Percentiles rank a stretch among this genome's conserved stretches.
Conservation (phyloP, 2,113 vertebrate genomes). For the Vombatus ursinus region DNA sequence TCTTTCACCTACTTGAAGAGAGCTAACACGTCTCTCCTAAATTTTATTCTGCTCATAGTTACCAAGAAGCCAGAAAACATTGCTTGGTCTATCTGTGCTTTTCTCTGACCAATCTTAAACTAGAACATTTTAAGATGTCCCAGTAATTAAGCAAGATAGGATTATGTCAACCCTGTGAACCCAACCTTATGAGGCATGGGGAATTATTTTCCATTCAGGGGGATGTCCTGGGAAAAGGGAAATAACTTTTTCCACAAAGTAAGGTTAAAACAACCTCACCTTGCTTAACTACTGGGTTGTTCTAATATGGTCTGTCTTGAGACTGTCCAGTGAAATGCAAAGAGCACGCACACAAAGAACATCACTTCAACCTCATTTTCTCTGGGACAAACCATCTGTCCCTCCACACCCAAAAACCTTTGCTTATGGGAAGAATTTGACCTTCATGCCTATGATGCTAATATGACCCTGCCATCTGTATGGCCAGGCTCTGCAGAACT, state of each 20-base stretch:
- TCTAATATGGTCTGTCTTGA: background rate
- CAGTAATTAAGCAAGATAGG: background rate
- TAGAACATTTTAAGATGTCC: background rate
- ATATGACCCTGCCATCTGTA: background rate
- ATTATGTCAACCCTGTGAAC: background rate
- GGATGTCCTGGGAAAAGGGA: background rate
- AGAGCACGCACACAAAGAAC: background rate
- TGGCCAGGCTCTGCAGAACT: background rate
- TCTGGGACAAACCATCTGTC: constrained; percentile 18
- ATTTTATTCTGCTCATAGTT: background rate
- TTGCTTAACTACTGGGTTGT: background rate
- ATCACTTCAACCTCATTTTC: constrained; percentile 1
- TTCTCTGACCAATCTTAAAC: background rate
- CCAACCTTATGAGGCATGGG: background rate
- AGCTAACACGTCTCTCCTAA: background rate
- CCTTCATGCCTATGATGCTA: constrained; percentile 52
- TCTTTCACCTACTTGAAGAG: background rate
- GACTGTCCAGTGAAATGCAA: background rate
- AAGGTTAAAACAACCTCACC: background rate
- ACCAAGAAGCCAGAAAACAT: background rate
- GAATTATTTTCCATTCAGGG: background rate
- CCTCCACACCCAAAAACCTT: background rate
- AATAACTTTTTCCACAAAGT: background rate
- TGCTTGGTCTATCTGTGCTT: background rate
- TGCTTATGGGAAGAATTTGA: constrained; percentile 39